A percentile compares a stretch with the other conserved stretches of the same genome.
These are phyloP conservation scores for Salpingus planirostris DNA, from an alignment of 2,888 invertebrate genomes.

Conservation along the genomic window DNA sequence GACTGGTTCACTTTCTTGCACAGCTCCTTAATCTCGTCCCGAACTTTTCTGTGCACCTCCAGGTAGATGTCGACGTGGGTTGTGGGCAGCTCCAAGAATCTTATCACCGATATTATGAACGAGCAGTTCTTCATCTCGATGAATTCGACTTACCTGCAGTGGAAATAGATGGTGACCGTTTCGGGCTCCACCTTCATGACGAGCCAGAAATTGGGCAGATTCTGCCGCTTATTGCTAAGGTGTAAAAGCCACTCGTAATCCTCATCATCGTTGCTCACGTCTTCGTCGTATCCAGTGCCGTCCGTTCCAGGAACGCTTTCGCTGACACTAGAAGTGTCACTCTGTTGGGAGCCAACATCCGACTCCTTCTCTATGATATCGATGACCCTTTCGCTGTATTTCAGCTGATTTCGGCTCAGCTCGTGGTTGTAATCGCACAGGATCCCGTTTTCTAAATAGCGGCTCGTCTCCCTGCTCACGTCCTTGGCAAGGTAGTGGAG, in stretches of 20 bases:
- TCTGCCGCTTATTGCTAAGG: slow-evolving; percentile 44
- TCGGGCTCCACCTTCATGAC: slow-evolving; percentile 52
- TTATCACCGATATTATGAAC: slow-evolving; percentile 22
- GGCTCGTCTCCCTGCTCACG: slow-evolving; percentile 2
- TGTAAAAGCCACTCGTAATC: slow-evolving; percentile 50
- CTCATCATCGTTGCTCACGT: slow-evolving; percentile 52
- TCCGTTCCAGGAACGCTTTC: slow-evolving; percentile 33
- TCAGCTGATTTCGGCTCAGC: neutral
- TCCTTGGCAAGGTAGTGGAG: slow-evolving; percentile 52
- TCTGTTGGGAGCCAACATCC: slow-evolving; percentile 27
- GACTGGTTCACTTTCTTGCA: slow-evolving; percentile 61
- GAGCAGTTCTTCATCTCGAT: slow-evolving; percentile 1
- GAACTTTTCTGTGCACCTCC: slow-evolving; percentile 45
- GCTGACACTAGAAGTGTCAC: slow-evolving; percentile 33
- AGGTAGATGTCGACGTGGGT: slow-evolving; percentile 46
- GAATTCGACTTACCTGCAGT: slow-evolving; percentile 47
- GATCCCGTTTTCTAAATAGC: neutral
- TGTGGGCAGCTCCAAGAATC: slow-evolving; percentile 47
- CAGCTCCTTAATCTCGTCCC: slow-evolving; percentile 48
- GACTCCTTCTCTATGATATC: slow-evolving; percentile 7
- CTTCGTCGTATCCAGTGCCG: slow-evolving; percentile 49
- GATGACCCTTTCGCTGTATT: neutral
- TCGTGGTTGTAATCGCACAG: slow-evolving; percentile 1
- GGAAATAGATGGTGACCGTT: slow-evolving; percentile 56
- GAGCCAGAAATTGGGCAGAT: slow-evolving; percentile 62